These are phyloP conservation scores for Dendroctonus valens DNA, from an alignment of 1,140 invertebrate species.

Conservation along the genomic window DNA sequence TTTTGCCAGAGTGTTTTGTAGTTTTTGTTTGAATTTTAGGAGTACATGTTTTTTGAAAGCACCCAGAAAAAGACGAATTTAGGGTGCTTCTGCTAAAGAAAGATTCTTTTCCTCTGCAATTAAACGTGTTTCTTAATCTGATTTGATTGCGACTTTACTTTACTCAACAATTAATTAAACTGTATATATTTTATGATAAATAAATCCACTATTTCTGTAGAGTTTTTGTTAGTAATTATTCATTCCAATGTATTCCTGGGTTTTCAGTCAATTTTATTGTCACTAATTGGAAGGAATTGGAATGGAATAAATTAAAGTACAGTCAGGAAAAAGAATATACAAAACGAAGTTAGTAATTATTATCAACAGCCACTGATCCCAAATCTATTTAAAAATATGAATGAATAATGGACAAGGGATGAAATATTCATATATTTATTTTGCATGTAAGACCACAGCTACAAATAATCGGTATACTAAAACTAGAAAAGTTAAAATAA, in stretches of 20 bases:
- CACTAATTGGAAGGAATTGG: too few relatives aligned
- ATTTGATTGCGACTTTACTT: too few relatives aligned
- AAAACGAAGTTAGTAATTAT: too few relatives aligned
- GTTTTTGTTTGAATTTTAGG: conserved; percentile 37
- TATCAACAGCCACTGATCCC: neutral
- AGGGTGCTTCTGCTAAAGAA: conserved; percentile 26
- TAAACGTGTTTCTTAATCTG: too few relatives aligned
- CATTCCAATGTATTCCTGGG: too few relatives aligned
- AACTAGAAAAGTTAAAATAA: conserved; percentile 43
- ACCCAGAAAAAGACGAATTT: conserved; percentile 32
- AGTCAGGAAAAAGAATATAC: conserved; percentile 1
- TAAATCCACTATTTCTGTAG: neutral
- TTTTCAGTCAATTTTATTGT: too few relatives aligned
- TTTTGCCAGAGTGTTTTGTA: conserved; percentile 3
- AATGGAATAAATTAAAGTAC: neutral
- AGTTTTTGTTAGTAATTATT: too few relatives aligned
- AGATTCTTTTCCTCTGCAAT: neutral
- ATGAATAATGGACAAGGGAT: neutral
- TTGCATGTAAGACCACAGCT: conserved; percentile 46
- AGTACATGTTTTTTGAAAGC: conserved; percentile 46
- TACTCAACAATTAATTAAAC: neutral
- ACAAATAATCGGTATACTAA: conserved; percentile 42
- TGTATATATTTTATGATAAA: conserved; percentile 3
- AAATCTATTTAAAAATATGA: too few relatives aligned
- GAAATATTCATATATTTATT: conserved; percentile 41